Evolutionary conservation across 1,140 invertebrate genomes (phyloP), one percentile per base, ranked within the genome.

Genomic region (Caenorhabditis tropicalis): DNA sequence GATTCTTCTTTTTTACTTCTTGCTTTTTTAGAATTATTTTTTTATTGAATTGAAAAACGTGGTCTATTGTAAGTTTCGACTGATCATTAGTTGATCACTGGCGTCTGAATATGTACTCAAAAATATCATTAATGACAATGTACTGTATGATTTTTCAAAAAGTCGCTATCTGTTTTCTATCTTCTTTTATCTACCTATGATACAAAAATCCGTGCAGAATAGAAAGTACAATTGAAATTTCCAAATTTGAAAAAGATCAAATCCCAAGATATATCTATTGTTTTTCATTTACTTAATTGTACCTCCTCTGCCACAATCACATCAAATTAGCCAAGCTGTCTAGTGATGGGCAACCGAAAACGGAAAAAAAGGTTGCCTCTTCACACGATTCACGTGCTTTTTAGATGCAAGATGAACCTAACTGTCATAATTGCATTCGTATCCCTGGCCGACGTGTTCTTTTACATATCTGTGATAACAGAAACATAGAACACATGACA

Each of bases 401-500:
- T 74, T 74, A 10, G 12, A 43, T 74, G 65, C 33, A 74, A 74
- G 29, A 10, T 74, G 36, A 24, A 74, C 65, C 43, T 24, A 74
- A 74, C 65, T 74, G 36, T 43, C n/a, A 46, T n/a, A 24, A 24
- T 43, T 2, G 19, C 36, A 10, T 46, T n/a, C 4, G 16, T 21
- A 36, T 65, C 27, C 27, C 19, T 24, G 58, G 33, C n/a, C 65
- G 65, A 43, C 65, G 65, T 74, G 65, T 19, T 31, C 36, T 74
- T 74, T 74, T 10, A 4, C 15, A 65, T 9, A 2, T 43, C 9
- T 27, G 7, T 19, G 24, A 56, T 21, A 56, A 56, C 53, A 31
- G 36, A 12, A 74, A 39, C n/a, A 74, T 19, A 74, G 65, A 74
- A 74, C 65, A 24, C 43, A 24, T 74, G 36, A 74, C 65, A 5